Conservation (phyloP, 2,113 vertebrate genomes). For the Phyllostomus discolor region DNA sequence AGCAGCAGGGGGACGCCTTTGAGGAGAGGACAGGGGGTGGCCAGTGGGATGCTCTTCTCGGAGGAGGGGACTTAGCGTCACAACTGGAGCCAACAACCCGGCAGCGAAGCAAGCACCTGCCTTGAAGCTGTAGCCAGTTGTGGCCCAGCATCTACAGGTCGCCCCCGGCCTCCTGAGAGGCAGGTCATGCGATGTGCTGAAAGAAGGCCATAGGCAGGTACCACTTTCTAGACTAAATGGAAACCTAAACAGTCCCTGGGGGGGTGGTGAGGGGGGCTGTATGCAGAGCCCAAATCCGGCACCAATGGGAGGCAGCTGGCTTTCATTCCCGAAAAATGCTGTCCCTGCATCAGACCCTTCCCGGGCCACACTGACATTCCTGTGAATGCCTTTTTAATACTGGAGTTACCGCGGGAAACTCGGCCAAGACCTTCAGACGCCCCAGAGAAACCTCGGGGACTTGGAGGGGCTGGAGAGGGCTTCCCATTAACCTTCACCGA, state of each 20-base stretch:
- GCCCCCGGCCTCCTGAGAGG: not conserved
- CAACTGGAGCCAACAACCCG: rapidly evolving
- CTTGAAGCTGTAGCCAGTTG: rapidly evolving
- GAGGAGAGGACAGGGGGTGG: too few species aligned
- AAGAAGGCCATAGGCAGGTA: not conserved
- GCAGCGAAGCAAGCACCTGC: rapidly evolving
- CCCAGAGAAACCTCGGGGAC: not conserved
- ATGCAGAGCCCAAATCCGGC: not conserved
- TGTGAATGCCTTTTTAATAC: not conserved
- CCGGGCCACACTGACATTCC: not conserved
- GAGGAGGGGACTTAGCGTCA: not conserved
- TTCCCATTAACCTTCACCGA: not conserved
- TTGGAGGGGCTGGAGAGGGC: not conserved
- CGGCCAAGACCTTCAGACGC: not conserved
- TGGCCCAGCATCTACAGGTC: rapidly evolving
- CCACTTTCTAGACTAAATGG: not conserved
- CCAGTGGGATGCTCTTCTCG: not conserved
- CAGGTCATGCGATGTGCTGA: rapidly evolving
- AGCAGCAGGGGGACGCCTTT: too few species aligned
- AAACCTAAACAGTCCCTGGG: not conserved
- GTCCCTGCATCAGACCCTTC: rapidly evolving
- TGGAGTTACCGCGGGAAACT: not conserved
- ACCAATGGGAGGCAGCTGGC: not conserved
- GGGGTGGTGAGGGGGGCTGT: rapidly evolving
- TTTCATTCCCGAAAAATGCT: not conserved